phyloP scores from a whole-genome alignment of 92 coral and sea anemone species.

The Epizoanthus stellaris region DNA sequence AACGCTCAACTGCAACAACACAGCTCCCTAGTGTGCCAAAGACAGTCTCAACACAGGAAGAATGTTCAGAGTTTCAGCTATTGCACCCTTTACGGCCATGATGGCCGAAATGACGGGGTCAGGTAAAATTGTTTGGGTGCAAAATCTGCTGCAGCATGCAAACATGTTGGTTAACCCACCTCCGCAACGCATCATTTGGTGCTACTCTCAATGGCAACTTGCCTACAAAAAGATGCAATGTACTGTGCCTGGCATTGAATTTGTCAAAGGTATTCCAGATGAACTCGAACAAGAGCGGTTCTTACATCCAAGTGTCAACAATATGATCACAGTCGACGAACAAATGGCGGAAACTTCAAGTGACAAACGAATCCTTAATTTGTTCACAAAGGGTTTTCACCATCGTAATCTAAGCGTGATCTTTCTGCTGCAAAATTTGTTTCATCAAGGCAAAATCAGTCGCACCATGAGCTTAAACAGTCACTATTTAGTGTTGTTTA shows the following conservation, averaged over 20 bases:
- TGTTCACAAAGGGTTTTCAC: too few species aligned
- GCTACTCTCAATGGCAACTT: conserved; percentile 16
- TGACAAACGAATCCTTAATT: too few species aligned
- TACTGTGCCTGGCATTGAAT: conserved; percentile 13
- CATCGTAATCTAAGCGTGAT: too few species aligned
- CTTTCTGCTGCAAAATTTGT: too few species aligned
- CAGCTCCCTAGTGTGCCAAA: background rate
- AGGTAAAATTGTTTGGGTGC: conserved; percentile 36
- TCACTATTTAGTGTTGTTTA: too few species aligned
- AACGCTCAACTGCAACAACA: background rate
- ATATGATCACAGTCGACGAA: conserved; percentile 25
- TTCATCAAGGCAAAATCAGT: too few species aligned
- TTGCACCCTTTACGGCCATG: conserved; percentile 38
- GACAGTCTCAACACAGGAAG: background rate
- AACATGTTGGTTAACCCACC: conserved; percentile 32
- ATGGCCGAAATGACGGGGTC: conserved; percentile 43
- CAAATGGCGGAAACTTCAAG: background rate
- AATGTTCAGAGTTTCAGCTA: conserved; percentile 13
- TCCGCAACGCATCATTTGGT: conserved; percentile 22
- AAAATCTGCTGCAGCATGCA: conserved; percentile 35
- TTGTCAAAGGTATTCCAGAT: conserved; percentile 48
- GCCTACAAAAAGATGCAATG: conserved; percentile 37
- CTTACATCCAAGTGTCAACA: conserved; percentile 23
- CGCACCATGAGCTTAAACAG: too few species aligned
- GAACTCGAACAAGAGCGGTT: conserved; percentile 32